Percentiles rank a stretch among this genome's conserved stretches.
These are phyloP conservation scores for Calliphora vomitoria DNA, from an alignment of 2,888 invertebrate species.

Conservation along the genomic window DNA sequence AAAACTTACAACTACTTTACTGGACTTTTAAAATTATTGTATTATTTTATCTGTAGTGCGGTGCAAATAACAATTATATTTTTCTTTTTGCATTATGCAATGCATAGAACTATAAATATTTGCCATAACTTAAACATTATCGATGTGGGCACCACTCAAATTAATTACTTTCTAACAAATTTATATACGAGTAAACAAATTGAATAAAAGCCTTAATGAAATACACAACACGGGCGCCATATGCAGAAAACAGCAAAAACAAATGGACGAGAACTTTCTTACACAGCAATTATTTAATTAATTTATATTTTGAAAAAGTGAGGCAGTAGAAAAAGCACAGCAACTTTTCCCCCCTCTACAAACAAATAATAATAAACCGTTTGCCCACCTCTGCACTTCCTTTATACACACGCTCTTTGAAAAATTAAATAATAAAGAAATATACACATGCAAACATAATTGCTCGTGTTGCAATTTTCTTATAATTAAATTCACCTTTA, in stretches of 20 bases:
- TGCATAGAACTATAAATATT: neutral
- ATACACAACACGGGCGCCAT: neutral
- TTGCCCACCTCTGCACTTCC: neutral
- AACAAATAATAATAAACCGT: neutral
- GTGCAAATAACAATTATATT: neutral
- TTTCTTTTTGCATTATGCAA: neutral
- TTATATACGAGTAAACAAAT: constrained; percentile 16
- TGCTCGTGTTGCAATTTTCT: too few species aligned
- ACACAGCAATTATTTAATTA: constrained; percentile 30
- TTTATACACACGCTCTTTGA: too few species aligned
- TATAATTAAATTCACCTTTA: too few species aligned
- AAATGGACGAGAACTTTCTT: constrained; percentile 32
- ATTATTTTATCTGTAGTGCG: too few species aligned
- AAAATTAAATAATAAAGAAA: too few species aligned
- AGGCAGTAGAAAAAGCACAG: neutral
- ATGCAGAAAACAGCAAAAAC: constrained; percentile 23
- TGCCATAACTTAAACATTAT: constrained; percentile 16
- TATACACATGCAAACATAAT: too few species aligned
- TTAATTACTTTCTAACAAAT: constrained; percentile 37
- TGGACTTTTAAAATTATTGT: too few species aligned
- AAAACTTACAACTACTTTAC: too few species aligned
- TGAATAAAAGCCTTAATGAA: constrained; percentile 7
- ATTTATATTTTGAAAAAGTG: constrained; percentile 15
- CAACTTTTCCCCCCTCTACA: neutral
- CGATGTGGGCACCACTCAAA: neutral